Evolutionary conservation across 64 coral and sea anemone genomes (phyloP).

Genomic region (Pocillopora verrucosa): DNA sequence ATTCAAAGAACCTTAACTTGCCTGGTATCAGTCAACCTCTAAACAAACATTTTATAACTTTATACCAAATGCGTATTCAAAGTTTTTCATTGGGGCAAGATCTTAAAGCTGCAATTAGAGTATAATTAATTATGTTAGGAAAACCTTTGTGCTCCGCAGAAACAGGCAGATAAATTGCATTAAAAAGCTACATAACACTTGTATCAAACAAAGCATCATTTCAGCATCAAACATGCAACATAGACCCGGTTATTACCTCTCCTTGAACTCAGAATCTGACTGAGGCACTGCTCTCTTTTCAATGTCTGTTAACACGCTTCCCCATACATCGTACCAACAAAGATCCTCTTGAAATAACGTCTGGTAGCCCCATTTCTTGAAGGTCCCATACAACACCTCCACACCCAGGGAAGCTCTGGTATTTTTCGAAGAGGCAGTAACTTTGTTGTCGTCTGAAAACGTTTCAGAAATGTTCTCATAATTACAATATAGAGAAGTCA

Average conservation of each 20-base stretch:
- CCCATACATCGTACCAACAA: constrained; percentile 42
- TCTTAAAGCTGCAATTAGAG: no score
- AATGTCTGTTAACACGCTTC: constrained; percentile 26
- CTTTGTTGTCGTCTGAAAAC: constrained; percentile 26
- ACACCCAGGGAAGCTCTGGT: constrained; percentile 11
- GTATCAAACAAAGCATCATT: not conserved
- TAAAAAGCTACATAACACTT: no score
- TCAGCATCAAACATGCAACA: not conserved
- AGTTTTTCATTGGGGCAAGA: no score
- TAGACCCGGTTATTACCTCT: not conserved
- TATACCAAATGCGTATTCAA: no score
- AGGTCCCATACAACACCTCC: constrained; percentile 26
- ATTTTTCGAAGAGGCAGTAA: not conserved
- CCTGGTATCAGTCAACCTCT: no score
- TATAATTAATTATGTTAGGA: no score
- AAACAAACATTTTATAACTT: no score
- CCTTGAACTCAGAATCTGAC: not conserved
- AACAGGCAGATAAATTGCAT: no score
- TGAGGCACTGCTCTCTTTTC: not conserved
- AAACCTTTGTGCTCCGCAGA: no score
- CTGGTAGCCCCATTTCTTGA: constrained; percentile 50
- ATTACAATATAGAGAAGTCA: not conserved
- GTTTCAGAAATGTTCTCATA: not conserved
- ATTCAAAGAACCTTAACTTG: no score
- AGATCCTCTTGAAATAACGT: constrained; percentile 49